phyloP scores from a whole-genome alignment of 2,888 invertebrate species.

The Lochmaea crataegi region DNA sequence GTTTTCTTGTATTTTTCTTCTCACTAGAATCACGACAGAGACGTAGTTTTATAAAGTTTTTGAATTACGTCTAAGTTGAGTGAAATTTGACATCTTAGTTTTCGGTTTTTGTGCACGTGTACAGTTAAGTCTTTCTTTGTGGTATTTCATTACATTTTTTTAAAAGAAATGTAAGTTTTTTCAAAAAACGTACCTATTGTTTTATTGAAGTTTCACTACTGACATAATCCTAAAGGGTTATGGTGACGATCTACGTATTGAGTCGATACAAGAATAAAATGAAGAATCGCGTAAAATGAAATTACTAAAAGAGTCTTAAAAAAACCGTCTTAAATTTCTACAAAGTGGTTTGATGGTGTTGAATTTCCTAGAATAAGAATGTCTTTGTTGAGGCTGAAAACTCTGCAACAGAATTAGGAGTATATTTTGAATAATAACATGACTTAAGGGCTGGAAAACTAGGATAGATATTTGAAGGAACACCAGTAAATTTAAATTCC shows the following conservation, averaged over 20 bases:
- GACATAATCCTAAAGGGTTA: neutral
- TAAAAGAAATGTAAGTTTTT: slow-evolving; percentile 11
- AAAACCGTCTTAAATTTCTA: neutral
- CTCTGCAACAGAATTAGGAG: neutral
- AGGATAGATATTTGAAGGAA: neutral
- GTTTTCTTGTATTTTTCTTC: slow-evolving; percentile 15
- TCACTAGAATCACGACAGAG: slow-evolving; percentile 30
- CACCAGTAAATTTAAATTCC: neutral
- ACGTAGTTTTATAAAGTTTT: slow-evolving; percentile 22
- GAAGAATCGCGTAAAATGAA: neutral
- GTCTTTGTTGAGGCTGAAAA: no score
- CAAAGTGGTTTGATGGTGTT: neutral
- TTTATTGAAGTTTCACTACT: neutral
- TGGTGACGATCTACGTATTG: neutral
- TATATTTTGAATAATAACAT: neutral
- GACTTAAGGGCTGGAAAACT: neutral
- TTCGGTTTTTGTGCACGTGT: slow-evolving; percentile 47
- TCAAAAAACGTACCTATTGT: neutral
- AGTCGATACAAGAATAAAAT: neutral
- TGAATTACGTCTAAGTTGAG: slow-evolving; percentile 40
- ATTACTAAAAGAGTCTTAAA: neutral
- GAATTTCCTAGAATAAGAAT: neutral
- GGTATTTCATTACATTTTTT: slow-evolving; percentile 4
- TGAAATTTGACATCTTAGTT: slow-evolving; percentile 44
- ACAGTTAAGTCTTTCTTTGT: slow-evolving; percentile 16